phyloP scores from a whole-genome alignment of 2,113 vertebrate species.

The Platysteira castanea region DNA sequence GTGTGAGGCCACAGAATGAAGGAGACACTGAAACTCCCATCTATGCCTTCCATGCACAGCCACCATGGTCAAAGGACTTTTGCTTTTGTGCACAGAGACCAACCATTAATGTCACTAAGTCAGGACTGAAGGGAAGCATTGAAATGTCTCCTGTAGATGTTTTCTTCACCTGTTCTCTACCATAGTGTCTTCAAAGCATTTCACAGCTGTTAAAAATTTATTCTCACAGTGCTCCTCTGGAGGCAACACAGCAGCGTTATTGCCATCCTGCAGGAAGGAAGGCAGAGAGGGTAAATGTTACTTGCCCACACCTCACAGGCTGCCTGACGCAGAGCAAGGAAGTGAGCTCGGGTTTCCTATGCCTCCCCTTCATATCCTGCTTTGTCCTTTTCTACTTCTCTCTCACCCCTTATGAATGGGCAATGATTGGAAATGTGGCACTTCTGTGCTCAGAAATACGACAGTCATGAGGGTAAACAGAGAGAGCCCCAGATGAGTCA shows the following conservation, averaged over 20 bases:
- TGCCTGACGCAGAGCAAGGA: neutral
- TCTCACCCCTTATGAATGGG: neutral
- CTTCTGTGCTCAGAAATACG: neutral
- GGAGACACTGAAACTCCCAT: neutral
- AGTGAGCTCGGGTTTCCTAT: conserved; percentile 11
- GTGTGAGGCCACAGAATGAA: neutral
- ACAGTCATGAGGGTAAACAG: neutral
- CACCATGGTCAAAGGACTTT: neutral
- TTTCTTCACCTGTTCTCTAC: neutral
- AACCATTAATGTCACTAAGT: neutral
- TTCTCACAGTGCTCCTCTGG: neutral
- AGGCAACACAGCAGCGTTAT: neutral
- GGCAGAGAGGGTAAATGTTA: neutral
- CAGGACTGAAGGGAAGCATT: neutral
- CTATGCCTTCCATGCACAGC: fast-evolving
- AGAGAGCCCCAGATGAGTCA: neutral
- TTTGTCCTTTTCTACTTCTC: neutral
- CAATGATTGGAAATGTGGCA: neutral
- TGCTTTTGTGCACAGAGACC: neutral
- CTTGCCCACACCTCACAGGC: neutral
- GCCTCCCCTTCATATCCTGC: neutral
- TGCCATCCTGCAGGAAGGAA: conserved; percentile 1
- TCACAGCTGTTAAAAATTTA: neutral
- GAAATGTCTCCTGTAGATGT: neutral
- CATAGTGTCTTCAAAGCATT: neutral